These are phyloP conservation scores for Parazoanthus atlanticus DNA, from an alignment of 92 coral and sea anemone species.

Conservation along the genomic window DNA sequence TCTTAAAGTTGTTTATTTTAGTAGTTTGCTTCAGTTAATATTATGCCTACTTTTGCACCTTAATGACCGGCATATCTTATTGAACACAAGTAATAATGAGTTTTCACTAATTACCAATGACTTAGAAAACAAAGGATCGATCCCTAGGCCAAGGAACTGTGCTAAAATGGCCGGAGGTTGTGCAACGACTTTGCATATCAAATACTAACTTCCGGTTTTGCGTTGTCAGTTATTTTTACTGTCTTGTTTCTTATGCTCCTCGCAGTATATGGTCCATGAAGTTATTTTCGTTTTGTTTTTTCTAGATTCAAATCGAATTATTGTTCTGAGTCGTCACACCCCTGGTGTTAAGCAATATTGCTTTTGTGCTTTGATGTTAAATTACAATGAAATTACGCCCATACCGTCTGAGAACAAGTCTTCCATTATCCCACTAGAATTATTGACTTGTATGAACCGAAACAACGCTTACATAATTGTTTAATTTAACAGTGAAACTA, in stretches of 20 bases:
- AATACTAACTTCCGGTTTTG: not conserved
- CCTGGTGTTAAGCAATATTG: not conserved
- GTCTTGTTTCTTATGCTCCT: not conserved
- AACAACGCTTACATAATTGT: not conserved
- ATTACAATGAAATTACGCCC: no score
- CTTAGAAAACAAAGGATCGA: not conserved
- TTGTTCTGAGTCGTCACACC: not conserved
- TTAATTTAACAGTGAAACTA: not conserved
- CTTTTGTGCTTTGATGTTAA: no score
- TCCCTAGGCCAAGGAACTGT: no score
- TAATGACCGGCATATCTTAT: no score
- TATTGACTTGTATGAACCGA: not conserved
- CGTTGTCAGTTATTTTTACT: no score
- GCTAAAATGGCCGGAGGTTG: not conserved
- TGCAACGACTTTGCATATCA: not conserved
- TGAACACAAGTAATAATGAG: not conserved
- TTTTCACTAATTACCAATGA: not conserved
- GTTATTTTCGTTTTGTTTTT: not conserved
- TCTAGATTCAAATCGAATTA: not conserved
- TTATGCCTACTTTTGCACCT: no score
- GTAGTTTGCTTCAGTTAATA: no score
- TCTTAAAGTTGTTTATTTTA: no score
- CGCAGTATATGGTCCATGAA: not conserved
- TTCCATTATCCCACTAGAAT: not conserved
- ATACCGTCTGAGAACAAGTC: no score